These are phyloP conservation scores for Diplosoma virens DNA, from an alignment of 23 tunicate species.

Conservation along the genomic window DNA sequence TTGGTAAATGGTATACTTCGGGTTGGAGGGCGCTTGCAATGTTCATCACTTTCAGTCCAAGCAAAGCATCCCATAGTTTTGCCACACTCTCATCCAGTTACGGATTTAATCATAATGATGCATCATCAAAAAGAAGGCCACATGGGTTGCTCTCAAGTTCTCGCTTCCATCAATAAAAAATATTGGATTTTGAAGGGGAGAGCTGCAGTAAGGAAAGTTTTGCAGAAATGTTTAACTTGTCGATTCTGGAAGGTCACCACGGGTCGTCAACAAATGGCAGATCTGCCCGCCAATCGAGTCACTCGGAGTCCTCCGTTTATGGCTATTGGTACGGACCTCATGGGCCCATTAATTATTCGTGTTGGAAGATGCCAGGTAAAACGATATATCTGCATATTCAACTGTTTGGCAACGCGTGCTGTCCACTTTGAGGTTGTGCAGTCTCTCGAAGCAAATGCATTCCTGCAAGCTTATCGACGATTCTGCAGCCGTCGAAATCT, in stretches of 20 bases:
- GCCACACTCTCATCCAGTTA: neutral
- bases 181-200: neutral
- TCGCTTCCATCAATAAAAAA: neutral
- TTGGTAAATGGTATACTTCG: neutral
- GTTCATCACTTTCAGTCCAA: neutral
- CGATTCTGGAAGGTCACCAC: neutral
- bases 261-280: neutral
- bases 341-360: neutral
- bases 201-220: neutral
- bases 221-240: neutral
- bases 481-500: neutral
- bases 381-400: neutral
- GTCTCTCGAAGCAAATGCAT: neutral
- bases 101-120: neutral
- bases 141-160: neutral
- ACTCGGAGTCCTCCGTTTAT: neutral
- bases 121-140: neutral
- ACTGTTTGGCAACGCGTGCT: neutral
- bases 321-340: conserved; percentile 3
- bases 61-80: conserved; percentile 1
- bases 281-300: neutral
- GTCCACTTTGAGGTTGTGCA: neutral
- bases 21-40: neutral
- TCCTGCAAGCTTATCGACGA: neutral
- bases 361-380: neutral